Conservation (phyloP, 2,888 invertebrate species). For the Vanessa cardui region DNA sequence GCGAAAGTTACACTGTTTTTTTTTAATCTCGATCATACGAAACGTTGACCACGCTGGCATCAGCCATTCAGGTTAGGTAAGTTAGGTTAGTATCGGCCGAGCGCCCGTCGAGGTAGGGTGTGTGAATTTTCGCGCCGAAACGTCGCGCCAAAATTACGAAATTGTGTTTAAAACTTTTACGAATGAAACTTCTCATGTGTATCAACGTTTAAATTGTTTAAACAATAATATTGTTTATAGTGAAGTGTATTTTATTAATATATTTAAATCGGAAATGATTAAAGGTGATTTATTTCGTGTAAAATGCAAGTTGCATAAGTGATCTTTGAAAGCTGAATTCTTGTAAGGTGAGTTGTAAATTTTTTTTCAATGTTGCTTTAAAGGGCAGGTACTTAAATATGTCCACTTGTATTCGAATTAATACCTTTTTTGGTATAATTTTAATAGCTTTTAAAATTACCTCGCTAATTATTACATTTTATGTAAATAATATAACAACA, state of each 20-base stretch:
- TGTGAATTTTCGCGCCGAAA: constrained; percentile 14
- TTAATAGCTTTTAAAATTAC: neutral
- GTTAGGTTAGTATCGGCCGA: constrained; percentile 42
- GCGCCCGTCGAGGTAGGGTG: constrained; percentile 34
- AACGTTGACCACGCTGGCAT: constrained; percentile 34
- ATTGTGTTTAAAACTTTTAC: constrained; percentile 21
- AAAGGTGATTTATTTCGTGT: constrained; percentile 14
- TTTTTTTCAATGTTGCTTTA: constrained; percentile 13
- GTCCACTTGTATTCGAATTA: neutral
- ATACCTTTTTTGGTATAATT: neutral
- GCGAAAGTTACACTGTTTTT: constrained; percentile 37
- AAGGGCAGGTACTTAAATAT: constrained; percentile 17
- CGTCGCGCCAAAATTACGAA: constrained; percentile 43
- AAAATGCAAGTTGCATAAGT: constrained; percentile 17
- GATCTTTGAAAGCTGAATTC: constrained; percentile 23
- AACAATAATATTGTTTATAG: neutral
- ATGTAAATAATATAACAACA: too few species aligned
- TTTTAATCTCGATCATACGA: constrained; percentile 36
- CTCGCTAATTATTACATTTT: neutral
- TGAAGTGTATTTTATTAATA: constrained; percentile 4
- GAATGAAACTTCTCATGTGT: neutral
- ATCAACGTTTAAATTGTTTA: neutral
- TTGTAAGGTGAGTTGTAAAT: constrained; percentile 25
- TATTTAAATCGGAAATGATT: constrained; percentile 6
- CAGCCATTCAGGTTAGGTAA: constrained; percentile 15